phyloP scores from a whole-genome alignment of 2,797 vertebrate genomes.

The Thunnus albacares region DNA sequence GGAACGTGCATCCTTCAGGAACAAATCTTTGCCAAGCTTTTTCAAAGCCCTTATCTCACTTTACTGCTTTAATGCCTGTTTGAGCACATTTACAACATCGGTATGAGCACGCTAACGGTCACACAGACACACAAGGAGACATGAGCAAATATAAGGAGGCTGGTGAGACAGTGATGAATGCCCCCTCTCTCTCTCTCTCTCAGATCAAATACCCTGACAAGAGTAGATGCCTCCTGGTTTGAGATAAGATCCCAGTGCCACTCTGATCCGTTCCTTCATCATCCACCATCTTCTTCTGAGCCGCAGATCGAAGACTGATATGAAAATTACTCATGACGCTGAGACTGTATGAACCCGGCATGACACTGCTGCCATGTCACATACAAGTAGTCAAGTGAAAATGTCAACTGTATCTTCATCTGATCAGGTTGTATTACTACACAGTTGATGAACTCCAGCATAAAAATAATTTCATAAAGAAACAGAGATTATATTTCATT shows the following conservation, averaged over 20 bases:
- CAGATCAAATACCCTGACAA: constrained; percentile 13
- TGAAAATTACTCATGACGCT: neutral
- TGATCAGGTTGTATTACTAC: neutral
- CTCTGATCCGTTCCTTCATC: constrained; percentile 26
- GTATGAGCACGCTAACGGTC: neutral
- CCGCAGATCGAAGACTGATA: neutral
- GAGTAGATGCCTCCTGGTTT: constrained; percentile 11
- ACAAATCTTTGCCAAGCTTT: neutral
- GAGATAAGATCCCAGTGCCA: constrained; percentile 17
- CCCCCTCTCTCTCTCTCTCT: neutral
- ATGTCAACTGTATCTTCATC: neutral
- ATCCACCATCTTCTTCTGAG: neutral
- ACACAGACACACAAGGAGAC: neutral
- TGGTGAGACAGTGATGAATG: neutral
- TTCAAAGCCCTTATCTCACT: neutral
- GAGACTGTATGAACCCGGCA: neutral
- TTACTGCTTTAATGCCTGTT: neutral
- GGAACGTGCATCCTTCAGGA: neutral
- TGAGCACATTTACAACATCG: neutral
- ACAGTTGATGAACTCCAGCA: neutral
- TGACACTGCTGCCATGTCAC: neutral
- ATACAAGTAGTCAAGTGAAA: neutral
- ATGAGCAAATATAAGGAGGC: neutral
- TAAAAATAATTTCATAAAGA: neutral
- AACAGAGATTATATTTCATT: neutral